Percentiles rank a stretch among this genome's conserved stretches.
Conservation (phyloP, 2,888 invertebrate species). For the Acheta domesticus region DNA sequence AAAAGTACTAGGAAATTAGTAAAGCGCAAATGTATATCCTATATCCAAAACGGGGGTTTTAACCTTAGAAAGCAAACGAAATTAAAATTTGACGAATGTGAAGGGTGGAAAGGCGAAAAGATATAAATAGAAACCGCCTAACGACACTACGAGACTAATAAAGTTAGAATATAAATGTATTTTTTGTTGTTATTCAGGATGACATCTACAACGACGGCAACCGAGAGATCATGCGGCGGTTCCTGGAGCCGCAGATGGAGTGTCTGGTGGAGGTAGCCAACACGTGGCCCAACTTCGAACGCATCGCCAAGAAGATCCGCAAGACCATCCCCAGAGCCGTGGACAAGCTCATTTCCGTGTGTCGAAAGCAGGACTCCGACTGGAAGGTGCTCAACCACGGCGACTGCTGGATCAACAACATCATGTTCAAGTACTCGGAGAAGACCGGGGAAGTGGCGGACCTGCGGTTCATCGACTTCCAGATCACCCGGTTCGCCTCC, state of each 20-base stretch:
- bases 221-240: slow-evolving; percentile 4
- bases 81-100: no score
- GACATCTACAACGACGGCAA: slow-evolving; percentile 4
- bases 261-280: slow-evolving; percentile 26
- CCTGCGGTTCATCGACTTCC: slow-evolving; percentile 36
- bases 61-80: no score
- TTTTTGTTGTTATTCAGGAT: no score
- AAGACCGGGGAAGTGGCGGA: slow-evolving; percentile 22
- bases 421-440: slow-evolving; percentile 30
- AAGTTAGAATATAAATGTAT: no score
- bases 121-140: no score
- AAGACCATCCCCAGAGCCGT: not conserved
- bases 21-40: no score
- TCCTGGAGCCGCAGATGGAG: not conserved
- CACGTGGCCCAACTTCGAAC: slow-evolving; percentile 29
- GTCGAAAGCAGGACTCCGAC: slow-evolving; percentile 18
- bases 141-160: no score
- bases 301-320: slow-evolving; percentile 26
- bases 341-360: slow-evolving; percentile 12
- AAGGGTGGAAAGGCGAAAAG: no score
- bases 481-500: slow-evolving; percentile 34
- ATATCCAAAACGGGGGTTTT: no score
- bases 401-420: slow-evolving; percentile 37
- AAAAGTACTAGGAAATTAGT: no score
- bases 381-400: slow-evolving; percentile 35